Base-by-base conservation (phyloP, 2,113 vertebrate genomes). In the Mustelus asterias region DNA sequence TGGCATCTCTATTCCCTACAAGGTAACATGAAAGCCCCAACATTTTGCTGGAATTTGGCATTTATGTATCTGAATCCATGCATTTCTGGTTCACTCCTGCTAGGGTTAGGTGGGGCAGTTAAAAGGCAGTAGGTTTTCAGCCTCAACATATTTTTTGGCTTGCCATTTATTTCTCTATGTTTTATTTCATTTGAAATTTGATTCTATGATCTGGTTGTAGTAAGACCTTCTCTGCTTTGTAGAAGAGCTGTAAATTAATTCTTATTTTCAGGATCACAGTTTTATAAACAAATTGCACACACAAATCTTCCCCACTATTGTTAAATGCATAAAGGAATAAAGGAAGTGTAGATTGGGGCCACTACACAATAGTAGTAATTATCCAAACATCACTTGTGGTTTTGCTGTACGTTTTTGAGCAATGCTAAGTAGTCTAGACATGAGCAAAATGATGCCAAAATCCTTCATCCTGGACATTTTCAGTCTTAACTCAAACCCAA, bases 391-490 rank as follows among this genome's bases (percentile, higher is more conserved):
- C 90, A 94, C 63, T 94, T 69, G 63, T 69, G 63, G n/a, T 94
- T 94, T 94, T 93, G 33, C 60, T 65, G 33, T 67, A 65, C 22
- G 37, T 26, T 24, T 24, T 88, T 58, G 26, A 67, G 33, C n/a
- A 70, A 94, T 94, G 92, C 92, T 94, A 69, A 70, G 37, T 69
- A 58, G 37, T 69, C 92, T 94, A 94, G 37, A 94, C 92, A 94
- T 94, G 44, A 94, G 92, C 65, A 94, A 94, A 94, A 41, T 70
- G 92, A 44, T 94, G 69, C n/a, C 65, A 94, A 94, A 67, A 69
- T 69, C 41, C 37, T 94, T 94, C 92, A 94, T 44, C 33, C 60
- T 93, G 60, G 29, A 41, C n/a, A 22, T 20, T 69, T 69, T 69
- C 10, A 3, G n/a, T 70, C 92, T 18, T 67, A 67, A 69, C 63